These are phyloP conservation scores for Heteractis magnifica DNA, from an alignment of 92 coral and sea anemone species.

Conservation along the genomic window DNA sequence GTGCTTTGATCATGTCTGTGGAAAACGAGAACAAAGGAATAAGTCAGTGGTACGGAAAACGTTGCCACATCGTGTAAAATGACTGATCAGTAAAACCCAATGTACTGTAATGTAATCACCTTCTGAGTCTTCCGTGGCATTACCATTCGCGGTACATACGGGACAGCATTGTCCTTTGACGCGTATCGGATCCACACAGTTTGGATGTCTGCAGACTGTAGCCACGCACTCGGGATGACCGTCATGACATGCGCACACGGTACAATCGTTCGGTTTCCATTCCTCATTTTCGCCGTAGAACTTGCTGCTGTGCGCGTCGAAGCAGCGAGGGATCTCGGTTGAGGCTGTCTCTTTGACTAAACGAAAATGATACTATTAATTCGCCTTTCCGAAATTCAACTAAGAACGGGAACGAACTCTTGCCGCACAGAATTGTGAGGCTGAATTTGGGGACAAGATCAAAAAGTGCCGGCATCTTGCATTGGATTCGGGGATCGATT, in stretches of 20 bases:
- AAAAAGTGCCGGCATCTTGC: too few relatives aligned
- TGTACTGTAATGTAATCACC: constrained; percentile 8
- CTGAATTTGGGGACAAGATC: too few relatives aligned
- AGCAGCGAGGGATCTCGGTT: constrained; percentile 60
- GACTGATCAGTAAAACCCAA: neutral
- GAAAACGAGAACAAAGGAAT: neutral
- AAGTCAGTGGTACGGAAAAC: neutral
- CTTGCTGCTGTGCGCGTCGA: constrained; percentile 78
- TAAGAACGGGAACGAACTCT: too few relatives aligned
- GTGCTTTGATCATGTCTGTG: constrained; percentile 62
- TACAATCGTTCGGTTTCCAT: constrained; percentile 96
- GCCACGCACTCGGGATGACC: constrained; percentile 90
- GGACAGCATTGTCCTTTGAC: constrained; percentile 96
- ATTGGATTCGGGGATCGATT: too few relatives aligned
- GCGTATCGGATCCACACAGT: constrained; percentile 76
- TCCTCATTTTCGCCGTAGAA: constrained; percentile 78
- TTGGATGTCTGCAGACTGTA: constrained; percentile 83
- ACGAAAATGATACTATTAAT: neutral
- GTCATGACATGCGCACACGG: constrained; percentile 79
- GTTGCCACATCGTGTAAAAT: neutral
- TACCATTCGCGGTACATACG: constrained; percentile 61
- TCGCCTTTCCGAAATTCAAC: too few relatives aligned
- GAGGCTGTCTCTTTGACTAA: constrained; percentile 32
- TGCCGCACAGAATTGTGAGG: too few relatives aligned
- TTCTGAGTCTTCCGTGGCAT: constrained; percentile 26